Conservation (phyloP, 2,888 invertebrate genomes). For the Rutpela maculata region DNA sequence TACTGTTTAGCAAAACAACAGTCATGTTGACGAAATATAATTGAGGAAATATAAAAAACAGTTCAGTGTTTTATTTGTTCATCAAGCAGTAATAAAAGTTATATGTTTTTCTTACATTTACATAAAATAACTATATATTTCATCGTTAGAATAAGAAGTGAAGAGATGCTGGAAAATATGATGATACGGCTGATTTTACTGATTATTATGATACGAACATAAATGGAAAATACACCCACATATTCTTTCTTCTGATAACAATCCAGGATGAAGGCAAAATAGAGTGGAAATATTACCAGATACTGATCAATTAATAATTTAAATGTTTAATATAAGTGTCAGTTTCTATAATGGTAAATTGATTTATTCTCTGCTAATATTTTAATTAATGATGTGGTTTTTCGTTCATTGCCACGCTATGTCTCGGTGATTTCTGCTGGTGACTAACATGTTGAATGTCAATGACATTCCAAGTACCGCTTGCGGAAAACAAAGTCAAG, state of each 20-base stretch:
- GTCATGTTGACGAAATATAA: no score
- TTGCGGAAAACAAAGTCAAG: no score
- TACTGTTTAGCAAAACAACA: no score
- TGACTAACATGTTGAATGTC: no score
- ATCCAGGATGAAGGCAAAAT: not conserved
- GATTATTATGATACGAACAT: not conserved
- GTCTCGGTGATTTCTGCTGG: no score
- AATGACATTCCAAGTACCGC: no score
- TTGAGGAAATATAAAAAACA: not conserved
- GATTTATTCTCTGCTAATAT: no score
- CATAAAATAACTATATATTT: not conserved
- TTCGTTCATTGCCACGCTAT: no score
- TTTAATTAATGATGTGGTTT: no score
- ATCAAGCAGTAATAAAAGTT: not conserved
- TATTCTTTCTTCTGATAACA: not conserved
- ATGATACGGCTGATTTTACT: not conserved
- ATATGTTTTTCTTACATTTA: not conserved
- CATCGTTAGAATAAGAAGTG: not conserved
- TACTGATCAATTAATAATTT: not conserved
- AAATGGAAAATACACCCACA: not conserved
- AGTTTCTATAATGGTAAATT: no score
- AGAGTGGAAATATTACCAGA: not conserved
- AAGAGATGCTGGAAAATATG: not conserved
- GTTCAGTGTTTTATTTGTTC: not conserved
- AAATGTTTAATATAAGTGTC: no score